Evolutionary conservation across 1,140 invertebrate genomes (phyloP), one percentile per base, ranked within the genome.

Genomic region (Panagrolaimus sp.): DNA sequence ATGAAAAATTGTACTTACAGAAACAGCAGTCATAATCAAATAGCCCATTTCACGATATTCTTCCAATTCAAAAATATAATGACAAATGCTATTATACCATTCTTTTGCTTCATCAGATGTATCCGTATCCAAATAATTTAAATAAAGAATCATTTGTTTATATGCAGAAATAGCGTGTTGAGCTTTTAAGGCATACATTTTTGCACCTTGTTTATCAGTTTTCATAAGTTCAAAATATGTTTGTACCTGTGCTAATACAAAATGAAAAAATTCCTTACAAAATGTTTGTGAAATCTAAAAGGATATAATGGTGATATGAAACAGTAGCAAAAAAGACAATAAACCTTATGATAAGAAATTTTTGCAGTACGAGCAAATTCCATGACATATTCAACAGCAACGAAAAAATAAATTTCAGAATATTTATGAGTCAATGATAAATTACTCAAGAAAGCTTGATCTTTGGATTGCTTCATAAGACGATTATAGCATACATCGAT

Each of bases 41-140:
- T 57, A 69, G 20, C 63, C 72, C 14, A 73, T 47, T 64, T 73
- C 72, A 25, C 72, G 72, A 44, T 68, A 73, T 31, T 73, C 72
- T 38, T 74, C 72, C 42, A 75, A 0, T 43, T 73, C 66, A 7
- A 73, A 73, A 16, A 73, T 47, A 48, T 75, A 66, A 42, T 63
- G 20, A 45, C 72, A 73, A 27, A 73, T 63, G 16, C 48, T 61
- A 13, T 9, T 31, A 38, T 47, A 68, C 13, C 69, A 57, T 20
- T 73, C 72, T 27, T 74, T 63, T 25, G 72, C 72, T 14, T 62
- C 68, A 11, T 51, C 48, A n/a, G 20, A 25, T 1, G 20, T n/a
- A 20, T 9, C 51, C 4, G 51, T 57, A 4, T 11, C 14, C 20
- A 57, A 27, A 5, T 57, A 57, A 27, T 57, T 57, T 11, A 57